Conservation (phyloP, 2,888 invertebrate species). For the Pandemis cinnamomeana region DNA sequence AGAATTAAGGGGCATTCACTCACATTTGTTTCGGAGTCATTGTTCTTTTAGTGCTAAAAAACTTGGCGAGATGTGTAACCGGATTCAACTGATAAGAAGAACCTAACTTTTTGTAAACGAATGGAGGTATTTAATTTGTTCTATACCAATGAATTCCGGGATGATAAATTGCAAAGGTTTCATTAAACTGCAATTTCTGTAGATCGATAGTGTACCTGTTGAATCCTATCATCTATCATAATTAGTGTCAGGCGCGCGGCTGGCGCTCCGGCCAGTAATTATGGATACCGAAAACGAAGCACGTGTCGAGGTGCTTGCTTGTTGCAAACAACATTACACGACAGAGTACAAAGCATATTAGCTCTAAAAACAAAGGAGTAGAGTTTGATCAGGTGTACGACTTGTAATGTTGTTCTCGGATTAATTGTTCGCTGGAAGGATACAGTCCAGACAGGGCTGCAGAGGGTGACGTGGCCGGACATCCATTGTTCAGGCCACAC, state of each 20-base stretch:
- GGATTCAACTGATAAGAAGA: neutral
- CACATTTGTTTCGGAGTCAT: constrained; percentile 40
- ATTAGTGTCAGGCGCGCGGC: constrained; percentile 35
- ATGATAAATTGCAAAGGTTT: constrained; percentile 3
- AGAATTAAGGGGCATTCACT: constrained; percentile 52
- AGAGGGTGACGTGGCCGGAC: constrained; percentile 69
- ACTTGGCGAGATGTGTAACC: neutral
- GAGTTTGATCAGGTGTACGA: constrained; percentile 2
- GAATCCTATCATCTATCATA: constrained; percentile 37
- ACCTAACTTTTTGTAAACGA: neutral
- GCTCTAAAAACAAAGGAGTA: constrained; percentile 24
- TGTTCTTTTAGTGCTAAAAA: constrained; percentile 21
- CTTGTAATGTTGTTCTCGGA: constrained; percentile 46
- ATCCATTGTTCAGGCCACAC: constrained; percentile 61
- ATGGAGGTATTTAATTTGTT: neutral
- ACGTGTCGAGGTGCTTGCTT: constrained; percentile 35
- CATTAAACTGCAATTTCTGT: constrained; percentile 14
- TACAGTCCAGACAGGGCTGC: constrained; percentile 67
- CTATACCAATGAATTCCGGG: neutral
- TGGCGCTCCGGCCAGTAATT: constrained; percentile 33
- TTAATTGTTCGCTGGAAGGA: constrained; percentile 66
- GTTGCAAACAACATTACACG: constrained; percentile 19
- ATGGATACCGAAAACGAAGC: constrained; percentile 39
- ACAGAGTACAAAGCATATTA: constrained; percentile 4
- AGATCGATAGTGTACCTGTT: constrained; percentile 34